Base-by-base conservation (phyloP, 2,888 invertebrate genomes). In the Nomada fucata region DNA sequence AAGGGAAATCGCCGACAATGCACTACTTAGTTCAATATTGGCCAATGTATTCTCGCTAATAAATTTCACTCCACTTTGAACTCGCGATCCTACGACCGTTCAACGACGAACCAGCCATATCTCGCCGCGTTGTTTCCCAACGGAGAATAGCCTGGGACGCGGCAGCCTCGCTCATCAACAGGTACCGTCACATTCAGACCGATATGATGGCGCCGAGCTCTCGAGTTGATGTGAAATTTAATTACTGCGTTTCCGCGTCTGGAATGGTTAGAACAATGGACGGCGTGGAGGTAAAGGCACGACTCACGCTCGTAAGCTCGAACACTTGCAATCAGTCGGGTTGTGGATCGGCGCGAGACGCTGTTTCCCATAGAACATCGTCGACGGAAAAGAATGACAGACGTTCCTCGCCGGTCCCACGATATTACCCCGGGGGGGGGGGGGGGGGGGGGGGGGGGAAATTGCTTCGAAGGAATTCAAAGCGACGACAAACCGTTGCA, bases 201-300 rank as follows among this genome's bases (percentile, higher is more conserved):
- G 26, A 70, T 44, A 47, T 26, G 55, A 9, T 26, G 52, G 9
- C 42, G 13, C 29, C 55, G 26, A 18, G 29, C 59, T 50, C 52
- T 52, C 52, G 29, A 53, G 77, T 53, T 29, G 53, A 47, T 36
- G 67, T 72, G 67, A 77, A 77, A 71, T 77, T 77, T 77, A 67
- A 77, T 77, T 71, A 65, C 71, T 60, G 44, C 50, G 63, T 70
- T 76, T 63, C 76, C 57, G 50, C 52, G 57, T 64, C 60, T 42
- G 44, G 26, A 65, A 64, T 44, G 36, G 50, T 47, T 11, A 13
- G 64, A 76, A 65, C 70, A 76, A 64, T 57, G 59, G n/a, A 4
- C 36, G 10, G 18, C 50, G 61, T 59, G 29, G 71, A 64, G 64
- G 69, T 29, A 71, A 71, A 44, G 50, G 29, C 70, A 36, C 64